A percentile compares a stretch with the other conserved stretches of the same genome.
Evolutionary conservation across 2,113 vertebrate genomes (phyloP).

Genomic region (Synodontis membranacea): DNA sequence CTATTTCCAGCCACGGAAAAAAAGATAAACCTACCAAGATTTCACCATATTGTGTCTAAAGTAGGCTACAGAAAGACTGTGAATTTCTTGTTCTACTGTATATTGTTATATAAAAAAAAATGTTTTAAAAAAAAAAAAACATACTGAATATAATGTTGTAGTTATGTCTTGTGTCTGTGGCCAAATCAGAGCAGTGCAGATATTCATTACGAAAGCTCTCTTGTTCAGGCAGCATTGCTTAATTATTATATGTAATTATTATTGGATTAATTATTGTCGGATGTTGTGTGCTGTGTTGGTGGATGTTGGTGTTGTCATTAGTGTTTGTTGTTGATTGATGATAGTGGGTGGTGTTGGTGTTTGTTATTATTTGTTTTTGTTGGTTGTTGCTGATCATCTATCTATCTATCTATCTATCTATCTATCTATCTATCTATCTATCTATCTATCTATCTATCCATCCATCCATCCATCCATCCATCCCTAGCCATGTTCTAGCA

Average conservation of each 20-base stretch:
- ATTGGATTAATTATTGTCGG: background rate
- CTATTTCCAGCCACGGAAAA: background rate
- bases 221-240: background rate
- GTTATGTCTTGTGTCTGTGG: background rate
- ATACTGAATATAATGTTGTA: background rate
- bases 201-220: background rate
- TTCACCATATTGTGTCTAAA: background rate
- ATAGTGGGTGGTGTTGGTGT: background rate
- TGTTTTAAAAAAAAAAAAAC: no score
- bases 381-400: background rate
- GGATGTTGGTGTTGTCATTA: background rate
- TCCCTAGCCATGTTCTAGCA: no score
- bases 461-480: no score
- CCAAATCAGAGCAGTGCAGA: background rate
- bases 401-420: no score
- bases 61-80: background rate
- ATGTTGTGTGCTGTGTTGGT: background rate
- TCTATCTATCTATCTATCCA: background rate
- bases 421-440: no score
- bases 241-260: background rate
- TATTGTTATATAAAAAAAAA: no score
- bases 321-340: background rate
- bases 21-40: background rate
- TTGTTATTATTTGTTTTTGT: background rate
- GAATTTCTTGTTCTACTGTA: background rate